Conservation (phyloP, 2,113 vertebrate genomes). For the Deroptyus accipitrinus region DNA sequence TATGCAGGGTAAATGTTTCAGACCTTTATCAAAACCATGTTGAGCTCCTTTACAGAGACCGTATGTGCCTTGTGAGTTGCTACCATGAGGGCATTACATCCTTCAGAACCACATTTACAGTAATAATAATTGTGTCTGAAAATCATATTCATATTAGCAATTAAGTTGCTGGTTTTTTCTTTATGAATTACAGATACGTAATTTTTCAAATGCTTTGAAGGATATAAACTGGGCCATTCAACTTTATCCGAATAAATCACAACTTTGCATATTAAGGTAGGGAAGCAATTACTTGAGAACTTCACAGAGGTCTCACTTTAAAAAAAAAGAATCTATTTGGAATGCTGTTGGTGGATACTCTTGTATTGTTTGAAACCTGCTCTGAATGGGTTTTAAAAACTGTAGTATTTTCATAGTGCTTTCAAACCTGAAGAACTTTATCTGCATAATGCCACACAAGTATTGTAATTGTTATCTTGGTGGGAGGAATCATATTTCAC, state of each 20-base stretch:
- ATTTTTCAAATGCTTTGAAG: constrained; percentile 68
- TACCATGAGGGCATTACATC: neutral
- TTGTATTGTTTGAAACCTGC: neutral
- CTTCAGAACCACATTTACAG: neutral
- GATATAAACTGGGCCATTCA: constrained; percentile 79
- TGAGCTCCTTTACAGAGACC: neutral
- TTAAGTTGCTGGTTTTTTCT: neutral
- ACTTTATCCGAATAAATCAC: constrained; percentile 72
- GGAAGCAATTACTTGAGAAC: neutral
- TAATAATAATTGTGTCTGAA: neutral
- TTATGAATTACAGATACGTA: constrained; percentile 64
- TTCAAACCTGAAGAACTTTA: neutral
- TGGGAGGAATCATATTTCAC: neutral
- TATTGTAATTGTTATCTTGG: neutral
- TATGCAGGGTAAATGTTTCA: neutral
- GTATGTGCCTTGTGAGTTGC: neutral
- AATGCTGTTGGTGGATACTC: neutral
- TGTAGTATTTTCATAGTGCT: neutral
- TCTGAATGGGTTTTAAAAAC: neutral
- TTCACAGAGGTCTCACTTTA: neutral
- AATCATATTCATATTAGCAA: neutral
- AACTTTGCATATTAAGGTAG: constrained; percentile 78
- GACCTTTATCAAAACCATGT: neutral
- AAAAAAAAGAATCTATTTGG: neutral
- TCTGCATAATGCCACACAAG: neutral